These are phyloP conservation scores for Ochotona princeps DNA, from an alignment of 2,113 vertebrate species.

Conservation along the genomic window DNA sequence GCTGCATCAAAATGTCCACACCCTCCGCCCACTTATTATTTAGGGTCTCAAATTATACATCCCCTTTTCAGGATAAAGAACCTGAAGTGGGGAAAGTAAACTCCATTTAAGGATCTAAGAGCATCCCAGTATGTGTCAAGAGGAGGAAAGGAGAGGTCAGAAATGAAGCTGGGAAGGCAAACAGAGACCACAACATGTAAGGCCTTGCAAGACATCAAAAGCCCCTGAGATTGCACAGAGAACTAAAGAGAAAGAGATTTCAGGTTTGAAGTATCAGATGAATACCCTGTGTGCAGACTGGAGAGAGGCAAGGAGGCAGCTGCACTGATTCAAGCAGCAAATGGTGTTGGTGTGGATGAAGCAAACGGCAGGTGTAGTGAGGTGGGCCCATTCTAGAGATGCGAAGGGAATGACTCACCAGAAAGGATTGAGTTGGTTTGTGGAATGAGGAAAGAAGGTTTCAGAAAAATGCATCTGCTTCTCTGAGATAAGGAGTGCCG, in stretches of 20 bases:
- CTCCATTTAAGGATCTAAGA: neutral
- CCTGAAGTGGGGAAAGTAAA: neutral
- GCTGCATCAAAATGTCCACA: too few species aligned
- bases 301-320: neutral
- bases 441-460: neutral
- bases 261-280: neutral
- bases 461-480: neutral
- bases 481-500: neutral
- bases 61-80: neutral
- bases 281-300: rapidly evolving
- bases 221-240: neutral
- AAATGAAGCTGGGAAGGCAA: neutral
- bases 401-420: rapidly evolving
- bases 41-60: neutral
- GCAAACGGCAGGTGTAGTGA: neutral
- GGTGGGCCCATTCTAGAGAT: neutral
- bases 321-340: neutral
- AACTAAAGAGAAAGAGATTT: neutral
- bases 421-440: neutral
- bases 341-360: neutral
- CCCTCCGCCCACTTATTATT: too few species aligned
- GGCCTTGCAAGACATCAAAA: neutral
- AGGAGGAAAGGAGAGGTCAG: neutral
- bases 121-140: neutral
- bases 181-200: neutral